Evolutionary conservation across 2,113 vertebrate species (phyloP), one percentile per base, ranked within the genome.

Genomic region (Thalassarche chlororhynchos): DNA sequence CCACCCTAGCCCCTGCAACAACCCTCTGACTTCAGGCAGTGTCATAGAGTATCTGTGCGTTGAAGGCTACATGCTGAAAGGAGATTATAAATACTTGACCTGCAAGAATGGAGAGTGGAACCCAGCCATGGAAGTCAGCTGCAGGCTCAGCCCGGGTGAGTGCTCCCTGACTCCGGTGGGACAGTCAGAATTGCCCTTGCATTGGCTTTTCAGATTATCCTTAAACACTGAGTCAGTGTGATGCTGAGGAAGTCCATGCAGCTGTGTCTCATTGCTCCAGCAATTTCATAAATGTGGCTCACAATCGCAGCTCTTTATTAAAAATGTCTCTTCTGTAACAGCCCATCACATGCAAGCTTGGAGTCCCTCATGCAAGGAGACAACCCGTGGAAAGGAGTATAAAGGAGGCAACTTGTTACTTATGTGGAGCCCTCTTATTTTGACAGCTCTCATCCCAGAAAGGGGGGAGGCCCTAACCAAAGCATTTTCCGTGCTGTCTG

Each of bases 1-100:
- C 90, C 99, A 99, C 97, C 99, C 99, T 5, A 98, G 99, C 6
- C 99, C 99, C 74, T 99, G 99, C 97, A 98, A 97, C 95, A 98
- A 98, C 96, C 98, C 97, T 85, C 98, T 99, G 97, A 98, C 97
- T 77, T 98, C 99, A 12, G 99, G 98, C 94, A 99, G 99, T 1
- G 99, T 99, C 97, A 99, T 99, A 25, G 99, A 99, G 96, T 99
- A 99, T 96, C 99, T 99, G 44, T 99, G 99, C 14, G 99, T 99
- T 0, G 99, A 99, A 98, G 99, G 99, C 88, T 99, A 99, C 94
- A 98, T 99, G 89, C 97, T 99, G 95, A 99, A 99, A 91, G 99
- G 99, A 12, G 99, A 99, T 82, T 99, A 99, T 97, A 99, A 99
- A 87, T 99, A 99, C 97, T 98, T 99, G 98, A 99, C 99, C 46